Base-by-base conservation (phyloP, 1,140 invertebrate genomes). In the Onthophagus taurus region DNA sequence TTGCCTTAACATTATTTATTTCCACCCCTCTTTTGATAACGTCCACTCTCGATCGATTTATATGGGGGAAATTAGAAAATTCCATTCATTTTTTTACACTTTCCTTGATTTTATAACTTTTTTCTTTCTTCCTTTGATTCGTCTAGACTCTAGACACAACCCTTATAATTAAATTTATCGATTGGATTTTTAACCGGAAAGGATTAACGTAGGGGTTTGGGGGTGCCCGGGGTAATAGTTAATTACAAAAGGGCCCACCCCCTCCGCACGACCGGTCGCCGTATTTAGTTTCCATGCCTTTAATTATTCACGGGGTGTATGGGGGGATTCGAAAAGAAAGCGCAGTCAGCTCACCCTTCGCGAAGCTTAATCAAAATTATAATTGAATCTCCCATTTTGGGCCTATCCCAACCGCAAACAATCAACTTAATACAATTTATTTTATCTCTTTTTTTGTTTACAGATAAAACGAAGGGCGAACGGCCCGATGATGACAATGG, bases 401-500 rank as follows among this genome's bases (percentile, higher is more conserved):
- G n/a, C n/a, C n/a, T n/a, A n/a, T n/a, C n/a, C n/a, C n/a, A n/a
- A n/a, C n/a, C n/a, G n/a, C n/a, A n/a, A n/a, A n/a, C 24, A 26
- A n/a, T 26, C 7, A 7, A 26, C 24, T 7, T 26, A n/a, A 26
- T n/a, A 7, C 7, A 26, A 26, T 26, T 7, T 7, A 26, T 26
- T 26, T n/a, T n/a, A 26, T 26, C 24, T 7, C 24, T 26, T 26
- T 34, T 39, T 51, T 53, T 45, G 41, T 30, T 62, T 63, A 4
- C 57, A 65, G 62, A 60, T 59, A 46, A 55, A 59, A 49, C 51
- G 54, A 39, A 48, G 57, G 57, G 51, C 60, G 50, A 61, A 57
- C 57, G 59, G 55, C 55, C 53, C 57, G 57, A 78, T 76, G 73
- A 78, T 79, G 76, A 80, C 77, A 67, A 80, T 80, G 77, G 77